phyloP scores from a whole-genome alignment of 2,113 vertebrate species.

The Stigmatopora nigra region DNA sequence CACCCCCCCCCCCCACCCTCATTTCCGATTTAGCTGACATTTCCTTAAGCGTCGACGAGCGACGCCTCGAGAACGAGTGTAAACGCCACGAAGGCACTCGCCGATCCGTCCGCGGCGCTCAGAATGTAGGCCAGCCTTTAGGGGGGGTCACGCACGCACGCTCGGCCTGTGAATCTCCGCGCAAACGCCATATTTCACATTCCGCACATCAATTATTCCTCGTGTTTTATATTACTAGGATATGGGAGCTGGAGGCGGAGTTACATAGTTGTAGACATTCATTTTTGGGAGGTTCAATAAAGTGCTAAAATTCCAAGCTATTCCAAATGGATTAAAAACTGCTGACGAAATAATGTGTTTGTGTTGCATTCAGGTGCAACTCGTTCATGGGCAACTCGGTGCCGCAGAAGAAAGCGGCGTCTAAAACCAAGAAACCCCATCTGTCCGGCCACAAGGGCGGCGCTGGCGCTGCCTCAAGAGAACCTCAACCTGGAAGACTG shows the following conservation, averaged over 20 bases:
- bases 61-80: neutral
- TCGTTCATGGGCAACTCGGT: conserved; percentile 93
- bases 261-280: neutral
- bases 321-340: no score
- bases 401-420: conserved; percentile 86
- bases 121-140: neutral
- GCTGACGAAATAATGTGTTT: neutral
- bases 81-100: neutral
- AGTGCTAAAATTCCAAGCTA: no score
- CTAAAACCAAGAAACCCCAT: conserved; percentile 91
- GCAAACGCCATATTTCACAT: neutral
- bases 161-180: neutral
- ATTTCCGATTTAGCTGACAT: neutral
- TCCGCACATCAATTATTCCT: neutral
- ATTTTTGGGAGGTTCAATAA: no score
- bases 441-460: conserved; percentile 81
- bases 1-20: neutral
- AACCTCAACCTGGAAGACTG: conserved; percentile 86
- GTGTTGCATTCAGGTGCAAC: conserved; percentile 78
- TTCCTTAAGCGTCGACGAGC: neutral
- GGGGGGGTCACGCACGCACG: neutral
- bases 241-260: neutral
- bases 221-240: neutral
- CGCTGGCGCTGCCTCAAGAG: conserved; percentile 76
- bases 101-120: neutral